Percentiles rank a stretch among this genome's conserved stretches.
These are phyloP conservation scores for Paracentrotus lividus DNA, from an alignment of 53 echinoderm and acorn worm species.

Conservation along the genomic window DNA sequence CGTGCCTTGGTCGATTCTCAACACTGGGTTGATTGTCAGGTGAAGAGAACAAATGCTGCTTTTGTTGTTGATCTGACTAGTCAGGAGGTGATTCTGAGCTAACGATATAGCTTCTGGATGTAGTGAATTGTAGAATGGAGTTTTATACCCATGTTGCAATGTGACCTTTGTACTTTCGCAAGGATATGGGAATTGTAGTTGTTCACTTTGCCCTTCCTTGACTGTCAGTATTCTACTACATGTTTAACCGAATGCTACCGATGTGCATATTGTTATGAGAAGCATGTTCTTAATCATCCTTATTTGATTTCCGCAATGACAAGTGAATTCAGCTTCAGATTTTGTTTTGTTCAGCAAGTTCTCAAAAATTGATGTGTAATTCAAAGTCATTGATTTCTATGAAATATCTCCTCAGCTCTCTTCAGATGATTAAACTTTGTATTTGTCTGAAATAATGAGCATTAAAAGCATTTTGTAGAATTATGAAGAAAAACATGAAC, in stretches of 20 bases:
- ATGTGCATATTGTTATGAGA: too few relatives aligned
- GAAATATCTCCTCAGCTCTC: too few relatives aligned
- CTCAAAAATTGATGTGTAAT: too few relatives aligned
- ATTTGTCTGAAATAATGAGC: too few relatives aligned
- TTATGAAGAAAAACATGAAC: too few relatives aligned
- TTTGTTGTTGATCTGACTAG: neutral
- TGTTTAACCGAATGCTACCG: too few relatives aligned
- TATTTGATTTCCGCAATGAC: too few relatives aligned
- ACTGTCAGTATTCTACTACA: neutral
- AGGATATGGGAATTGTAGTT: constrained; percentile 27
- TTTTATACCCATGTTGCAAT: constrained; percentile 2
- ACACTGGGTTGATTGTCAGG: neutral
- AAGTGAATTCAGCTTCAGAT: too few relatives aligned
- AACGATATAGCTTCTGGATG: neutral
- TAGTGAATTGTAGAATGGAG: neutral
- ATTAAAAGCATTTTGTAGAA: too few relatives aligned
- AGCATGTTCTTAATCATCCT: neutral
- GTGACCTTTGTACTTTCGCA: neutral
- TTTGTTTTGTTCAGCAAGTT: too few relatives aligned
- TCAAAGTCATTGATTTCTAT: too few relatives aligned
- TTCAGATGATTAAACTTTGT: too few relatives aligned
- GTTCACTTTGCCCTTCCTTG: neutral
- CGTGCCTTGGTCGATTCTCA: neutral
- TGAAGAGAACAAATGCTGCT: neutral
- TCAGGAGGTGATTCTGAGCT: neutral